phyloP scores from a whole-genome alignment of 2,113 vertebrate species.

The Isurus oxyrinchus region DNA sequence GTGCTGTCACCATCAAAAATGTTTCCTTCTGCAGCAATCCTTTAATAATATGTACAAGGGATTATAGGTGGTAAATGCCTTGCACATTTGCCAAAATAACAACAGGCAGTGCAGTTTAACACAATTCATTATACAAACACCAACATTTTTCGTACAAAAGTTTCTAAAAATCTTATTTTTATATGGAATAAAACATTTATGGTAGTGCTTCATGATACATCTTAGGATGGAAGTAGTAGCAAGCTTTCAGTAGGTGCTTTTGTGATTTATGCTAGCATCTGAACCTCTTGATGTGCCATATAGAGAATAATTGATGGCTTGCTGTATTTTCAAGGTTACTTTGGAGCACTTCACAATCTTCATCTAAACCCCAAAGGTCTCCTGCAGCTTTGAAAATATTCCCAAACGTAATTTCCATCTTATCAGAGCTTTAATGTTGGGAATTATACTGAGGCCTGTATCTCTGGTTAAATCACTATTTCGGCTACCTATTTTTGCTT shows the following conservation, averaged over 20 bases:
- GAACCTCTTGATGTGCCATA: background rate
- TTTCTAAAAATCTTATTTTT: background rate
- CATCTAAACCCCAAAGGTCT: background rate
- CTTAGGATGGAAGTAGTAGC: background rate
- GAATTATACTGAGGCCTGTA: background rate
- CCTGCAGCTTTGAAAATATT: background rate
- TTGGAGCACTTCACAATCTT: background rate
- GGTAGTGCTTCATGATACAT: background rate
- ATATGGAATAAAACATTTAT: background rate
- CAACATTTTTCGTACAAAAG: background rate
- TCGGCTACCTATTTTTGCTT: background rate
- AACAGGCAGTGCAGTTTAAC: background rate
- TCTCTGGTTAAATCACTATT: background rate
- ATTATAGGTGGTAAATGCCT: background rate
- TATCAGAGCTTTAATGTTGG: background rate
- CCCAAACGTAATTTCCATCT: background rate
- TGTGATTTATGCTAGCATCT: constrained; percentile 14
- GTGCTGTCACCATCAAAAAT: background rate
- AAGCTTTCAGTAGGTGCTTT: background rate
- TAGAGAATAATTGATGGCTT: constrained; percentile 9
- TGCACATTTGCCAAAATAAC: background rate
- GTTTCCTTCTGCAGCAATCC: background rate
- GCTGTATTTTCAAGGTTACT: constrained; percentile 7
- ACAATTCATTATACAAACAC: background rate
- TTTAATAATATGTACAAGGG: background rate